Conservation (phyloP, 2,797 vertebrate genomes). For the Sebastes diploproa region DNA sequence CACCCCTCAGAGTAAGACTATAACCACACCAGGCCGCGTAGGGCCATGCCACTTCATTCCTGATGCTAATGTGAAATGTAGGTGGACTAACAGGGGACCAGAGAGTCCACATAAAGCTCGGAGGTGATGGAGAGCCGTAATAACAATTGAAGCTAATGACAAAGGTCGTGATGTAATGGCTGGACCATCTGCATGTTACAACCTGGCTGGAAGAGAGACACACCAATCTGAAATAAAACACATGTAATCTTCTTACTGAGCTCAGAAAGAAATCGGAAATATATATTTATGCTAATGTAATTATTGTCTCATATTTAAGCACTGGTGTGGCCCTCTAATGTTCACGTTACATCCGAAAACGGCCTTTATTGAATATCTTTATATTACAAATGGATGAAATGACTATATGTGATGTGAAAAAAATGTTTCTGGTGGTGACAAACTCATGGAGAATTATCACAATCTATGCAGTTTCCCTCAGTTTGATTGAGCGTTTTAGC, state of each 20-base stretch:
- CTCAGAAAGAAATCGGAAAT: neutral
- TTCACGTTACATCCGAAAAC: too few species aligned
- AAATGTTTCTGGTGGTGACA: neutral
- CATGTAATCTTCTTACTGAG: neutral
- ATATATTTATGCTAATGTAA: neutral
- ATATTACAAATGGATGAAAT: neutral
- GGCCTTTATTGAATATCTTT: neutral
- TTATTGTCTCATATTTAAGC: neutral
- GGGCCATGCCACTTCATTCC: constrained; percentile 28
- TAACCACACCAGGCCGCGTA: constrained; percentile 22
- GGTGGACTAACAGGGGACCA: constrained; percentile 3
- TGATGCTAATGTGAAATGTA: constrained; percentile 45
- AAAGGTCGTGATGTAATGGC: constrained; percentile 3
- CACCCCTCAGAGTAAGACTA: neutral
- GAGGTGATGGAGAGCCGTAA: constrained; percentile 18
- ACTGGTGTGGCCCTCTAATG: neutral
- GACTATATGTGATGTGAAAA: neutral
- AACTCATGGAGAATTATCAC: too few species aligned
- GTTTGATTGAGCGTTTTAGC: too few species aligned
- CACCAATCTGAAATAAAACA: neutral
- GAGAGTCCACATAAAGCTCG: constrained; percentile 7
- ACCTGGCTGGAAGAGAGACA: neutral
- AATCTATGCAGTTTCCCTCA: too few species aligned
- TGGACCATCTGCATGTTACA: constrained; percentile 17
- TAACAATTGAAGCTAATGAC: constrained; percentile 28